Evolutionary conservation across 2,797 vertebrate species (phyloP).

Genomic region (Carduelis carduelis): DNA sequence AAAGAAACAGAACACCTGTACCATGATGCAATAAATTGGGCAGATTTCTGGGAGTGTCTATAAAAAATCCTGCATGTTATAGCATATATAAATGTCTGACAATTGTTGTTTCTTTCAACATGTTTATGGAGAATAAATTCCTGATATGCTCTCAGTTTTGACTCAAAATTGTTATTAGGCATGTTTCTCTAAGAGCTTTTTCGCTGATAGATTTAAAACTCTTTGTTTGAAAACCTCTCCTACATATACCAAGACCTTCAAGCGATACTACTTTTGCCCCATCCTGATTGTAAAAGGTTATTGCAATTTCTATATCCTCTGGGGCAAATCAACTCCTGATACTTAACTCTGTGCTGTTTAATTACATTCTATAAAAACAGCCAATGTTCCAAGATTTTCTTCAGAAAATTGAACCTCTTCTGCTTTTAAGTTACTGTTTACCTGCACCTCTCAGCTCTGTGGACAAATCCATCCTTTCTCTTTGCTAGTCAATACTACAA

Average conservation of each 20-base stretch:
- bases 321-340: background rate
- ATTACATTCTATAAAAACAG: background rate
- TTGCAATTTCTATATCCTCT: background rate
- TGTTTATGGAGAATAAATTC: rapidly evolving
- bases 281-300: background rate
- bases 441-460: background rate
- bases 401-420: background rate
- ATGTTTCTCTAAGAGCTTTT: background rate
- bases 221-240: background rate
- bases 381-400: background rate
- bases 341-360: background rate
- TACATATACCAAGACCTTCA: background rate
- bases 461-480: background rate
- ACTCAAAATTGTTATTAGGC: background rate
- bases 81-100: background rate
- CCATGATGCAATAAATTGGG: background rate
- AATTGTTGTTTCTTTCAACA: background rate
- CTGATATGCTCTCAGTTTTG: background rate
- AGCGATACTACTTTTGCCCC: rapidly evolving
- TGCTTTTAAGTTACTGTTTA: background rate
- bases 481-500: background rate
- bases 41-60: background rate
- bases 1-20: background rate
- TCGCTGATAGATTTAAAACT: background rate
- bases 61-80: background rate